phyloP scores from a whole-genome alignment of 2,113 vertebrate genomes.

The Gracilinanus agilis region DNA sequence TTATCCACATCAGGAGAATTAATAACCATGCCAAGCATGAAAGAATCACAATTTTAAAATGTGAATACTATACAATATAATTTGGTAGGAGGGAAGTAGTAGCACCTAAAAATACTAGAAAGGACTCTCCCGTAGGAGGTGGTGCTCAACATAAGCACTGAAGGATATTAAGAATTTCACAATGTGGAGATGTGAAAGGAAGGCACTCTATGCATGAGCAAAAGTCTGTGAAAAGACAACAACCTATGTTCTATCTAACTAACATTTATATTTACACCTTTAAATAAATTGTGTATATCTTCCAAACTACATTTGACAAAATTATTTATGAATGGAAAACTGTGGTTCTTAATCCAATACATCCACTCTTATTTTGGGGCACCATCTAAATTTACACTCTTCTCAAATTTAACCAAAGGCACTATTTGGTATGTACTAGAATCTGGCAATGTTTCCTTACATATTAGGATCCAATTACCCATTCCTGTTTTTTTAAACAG shows the following conservation, averaged over 20 bases:
- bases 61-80: neutral
- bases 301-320: conserved; percentile 51
- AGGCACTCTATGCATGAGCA: neutral
- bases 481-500: conserved; percentile 57
- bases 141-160: neutral
- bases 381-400: conserved; percentile 66
- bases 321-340: conserved; percentile 61
- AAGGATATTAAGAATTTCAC: neutral
- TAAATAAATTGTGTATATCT: conserved; percentile 44
- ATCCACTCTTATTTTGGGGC: conserved; percentile 59
- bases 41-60: neutral
- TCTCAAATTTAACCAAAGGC: conserved; percentile 75
- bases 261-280: conserved; percentile 16
- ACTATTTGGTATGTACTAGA: conserved; percentile 57
- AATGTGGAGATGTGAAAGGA: neutral
- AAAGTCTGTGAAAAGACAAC: neutral
- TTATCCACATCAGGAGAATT: neutral
- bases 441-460: conserved; percentile 73
- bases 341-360: conserved; percentile 58
- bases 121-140: neutral
- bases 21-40: neutral
- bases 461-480: conserved; percentile 77
- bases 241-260: neutral
- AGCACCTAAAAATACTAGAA: neutral
- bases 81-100: neutral